Base-by-base conservation (phyloP, 2,888 invertebrate species). In the Drosophila mettleri region DNA sequence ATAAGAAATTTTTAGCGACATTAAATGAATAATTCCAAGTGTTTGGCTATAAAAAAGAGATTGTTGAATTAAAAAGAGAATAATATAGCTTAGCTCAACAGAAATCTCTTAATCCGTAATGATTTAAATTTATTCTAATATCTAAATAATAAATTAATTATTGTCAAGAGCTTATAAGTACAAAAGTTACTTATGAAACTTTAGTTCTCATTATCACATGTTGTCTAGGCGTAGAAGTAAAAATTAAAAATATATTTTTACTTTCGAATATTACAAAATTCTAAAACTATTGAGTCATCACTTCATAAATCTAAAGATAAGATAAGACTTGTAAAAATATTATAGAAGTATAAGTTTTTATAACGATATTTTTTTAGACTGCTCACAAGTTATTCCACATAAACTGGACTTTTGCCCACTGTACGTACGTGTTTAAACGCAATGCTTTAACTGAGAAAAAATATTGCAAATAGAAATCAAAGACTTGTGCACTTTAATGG, bases 401-500 rank as follows among this genome's bases (percentile, higher is more conserved):
- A 5, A 41, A 22, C 9, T 18, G 7, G 0, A 5, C n/a, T 36
- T 24, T 18, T 2, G 1, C n/a, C 27, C 55, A 57, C 27, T 18
- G 55, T 57, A 14, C 2, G 4, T 14, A 48, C 14, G 20, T 20
- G 31, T 20, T 46, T 12, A n/a, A 39, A 18, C 9, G 43, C 10
- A 22, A 27, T 36, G 39, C 24, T 22, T 54, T n/a, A 29, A 14
- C 29, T 27, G 1, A 48, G 45, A 22, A 22, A 27, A 12, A 33
- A 27, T 9, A 31, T 0, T 2, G 22, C 3, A 63, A 22, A 18
- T 22, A 29, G 31, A 39, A 29, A 29, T 9, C 0, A n/a, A 18
- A 29, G 54, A 0, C 16, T 10, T 27, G 38, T 59, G 24, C 33
- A 16, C 41, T 31, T 41, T 41, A 46, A 41, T 27, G 29, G 29